Percentiles rank a stretch among this genome's conserved stretches.
Evolutionary conservation across 2,113 vertebrate species (phyloP).

Genomic region (Clupea harengus): DNA sequence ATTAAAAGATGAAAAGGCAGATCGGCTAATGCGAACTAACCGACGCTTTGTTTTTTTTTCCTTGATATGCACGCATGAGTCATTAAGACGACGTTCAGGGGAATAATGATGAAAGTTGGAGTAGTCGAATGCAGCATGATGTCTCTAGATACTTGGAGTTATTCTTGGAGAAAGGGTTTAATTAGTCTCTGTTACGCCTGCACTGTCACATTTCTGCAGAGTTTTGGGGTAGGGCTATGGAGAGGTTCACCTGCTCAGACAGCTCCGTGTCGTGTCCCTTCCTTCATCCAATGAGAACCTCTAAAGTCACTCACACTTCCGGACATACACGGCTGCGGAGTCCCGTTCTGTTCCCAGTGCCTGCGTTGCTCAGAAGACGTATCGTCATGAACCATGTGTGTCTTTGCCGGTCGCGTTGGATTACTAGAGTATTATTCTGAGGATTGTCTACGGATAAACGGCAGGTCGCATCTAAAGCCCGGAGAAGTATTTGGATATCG

Average conservation of each 20-base stretch:
- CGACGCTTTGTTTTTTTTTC: background rate
- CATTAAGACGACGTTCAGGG: background rate
- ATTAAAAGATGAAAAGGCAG: background rate
- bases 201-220: background rate
- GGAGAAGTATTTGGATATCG: background rate
- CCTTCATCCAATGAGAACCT: background rate
- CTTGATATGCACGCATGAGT: background rate
- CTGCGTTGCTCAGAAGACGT: background rate
- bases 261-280: background rate
- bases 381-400: constrained; percentile 13
- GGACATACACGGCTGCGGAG: background rate
- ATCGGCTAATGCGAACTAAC: background rate
- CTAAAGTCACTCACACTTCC: constrained; percentile 5
- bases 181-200: background rate
- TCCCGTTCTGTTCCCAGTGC: background rate
- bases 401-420: background rate
- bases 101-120: background rate
- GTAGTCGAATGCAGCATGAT: background rate
- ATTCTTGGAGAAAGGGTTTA: background rate
- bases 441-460: background rate
- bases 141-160: background rate
- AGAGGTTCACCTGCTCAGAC: background rate
- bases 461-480: background rate
- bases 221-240: background rate
- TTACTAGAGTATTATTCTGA: background rate